Percentiles rank a stretch among this genome's conserved stretches.
Evolutionary conservation across 2,888 invertebrate species (phyloP).

Genomic region (Dioctria rufipes): DNA sequence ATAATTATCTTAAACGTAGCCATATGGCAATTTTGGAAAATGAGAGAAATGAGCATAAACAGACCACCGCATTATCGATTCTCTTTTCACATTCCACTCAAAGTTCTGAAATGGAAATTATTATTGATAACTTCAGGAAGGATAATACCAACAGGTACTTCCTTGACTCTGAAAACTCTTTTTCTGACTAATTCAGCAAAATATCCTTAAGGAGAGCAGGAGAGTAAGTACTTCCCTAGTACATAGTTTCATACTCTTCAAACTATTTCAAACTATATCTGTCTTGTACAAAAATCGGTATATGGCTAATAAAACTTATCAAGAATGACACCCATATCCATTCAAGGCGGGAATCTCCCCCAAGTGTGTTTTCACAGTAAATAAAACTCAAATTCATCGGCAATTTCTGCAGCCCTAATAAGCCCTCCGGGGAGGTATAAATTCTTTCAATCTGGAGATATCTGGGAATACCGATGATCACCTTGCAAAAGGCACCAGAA

Average conservation of each 20-base stretch:
- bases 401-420: slow-evolving; percentile 53
- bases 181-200: too few relatives aligned
- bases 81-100: too few relatives aligned
- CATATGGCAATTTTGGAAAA: slow-evolving; percentile 53
- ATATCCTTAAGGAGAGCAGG: too few relatives aligned
- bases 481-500: slow-evolving; percentile 29
- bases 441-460: slow-evolving; percentile 53
- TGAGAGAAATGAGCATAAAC: slow-evolving; percentile 20
- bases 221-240: too few relatives aligned
- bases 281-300: slow-evolving; percentile 18
- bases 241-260: not conserved
- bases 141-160: too few relatives aligned
- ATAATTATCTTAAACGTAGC: slow-evolving; percentile 48
- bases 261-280: slow-evolving; percentile 1
- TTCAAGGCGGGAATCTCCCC: slow-evolving; percentile 40
- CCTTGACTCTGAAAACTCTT: too few relatives aligned
- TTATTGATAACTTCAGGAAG: too few relatives aligned
- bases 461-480: slow-evolving; percentile 51
- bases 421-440: slow-evolving; percentile 53
- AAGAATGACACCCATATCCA: slow-evolving; percentile 41
- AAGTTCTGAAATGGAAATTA: too few relatives aligned
- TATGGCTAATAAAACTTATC: slow-evolving; percentile 49
- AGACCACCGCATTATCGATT: not conserved
- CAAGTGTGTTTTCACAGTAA: slow-evolving; percentile 55
- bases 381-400: slow-evolving; percentile 55